Evolutionary conservation across 2,113 vertebrate species (phyloP).

Genomic region (Phalacrocorax carbo): DNA sequence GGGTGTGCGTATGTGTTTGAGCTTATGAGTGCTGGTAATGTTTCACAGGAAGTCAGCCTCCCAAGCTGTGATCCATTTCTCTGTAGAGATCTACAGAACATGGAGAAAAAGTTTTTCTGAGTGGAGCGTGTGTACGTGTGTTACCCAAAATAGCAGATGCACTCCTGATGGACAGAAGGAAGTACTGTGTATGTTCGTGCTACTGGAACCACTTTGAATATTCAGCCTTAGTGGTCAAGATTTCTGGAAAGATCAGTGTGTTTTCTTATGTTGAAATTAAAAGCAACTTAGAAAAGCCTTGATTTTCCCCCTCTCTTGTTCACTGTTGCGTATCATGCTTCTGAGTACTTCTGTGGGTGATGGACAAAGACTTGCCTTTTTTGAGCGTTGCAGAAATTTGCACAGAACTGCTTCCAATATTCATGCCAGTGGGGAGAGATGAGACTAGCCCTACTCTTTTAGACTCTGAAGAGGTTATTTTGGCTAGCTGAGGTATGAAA

Average conservation of each 20-base stretch:
- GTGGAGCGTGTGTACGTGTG: neutral
- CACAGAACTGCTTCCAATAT: neutral
- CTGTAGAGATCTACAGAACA: neutral
- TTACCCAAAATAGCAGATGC: neutral
- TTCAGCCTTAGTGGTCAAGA: neutral
- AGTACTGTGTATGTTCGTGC: rapidly evolving
- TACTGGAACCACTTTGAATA: neutral
- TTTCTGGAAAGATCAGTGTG: neutral
- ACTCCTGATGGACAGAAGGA: neutral
- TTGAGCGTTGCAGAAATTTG: neutral
- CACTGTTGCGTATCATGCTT: rapidly evolving
- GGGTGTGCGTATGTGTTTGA: rapidly evolving
- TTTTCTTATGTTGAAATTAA: neutral
- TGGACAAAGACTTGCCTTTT: neutral
- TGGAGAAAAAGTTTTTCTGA: neutral
- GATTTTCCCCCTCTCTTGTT: neutral
- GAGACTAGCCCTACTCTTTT: neutral
- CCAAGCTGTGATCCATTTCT: neutral
- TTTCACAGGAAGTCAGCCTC: neutral
- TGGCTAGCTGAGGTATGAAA: neutral
- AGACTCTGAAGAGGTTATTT: neutral
- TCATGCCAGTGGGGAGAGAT: neutral
- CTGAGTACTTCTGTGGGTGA: neutral
- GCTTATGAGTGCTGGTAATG: neutral
- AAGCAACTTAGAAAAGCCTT: neutral